Base-by-base conservation (phyloP, 2,113 vertebrate genomes). In the Anhinga anhinga region DNA sequence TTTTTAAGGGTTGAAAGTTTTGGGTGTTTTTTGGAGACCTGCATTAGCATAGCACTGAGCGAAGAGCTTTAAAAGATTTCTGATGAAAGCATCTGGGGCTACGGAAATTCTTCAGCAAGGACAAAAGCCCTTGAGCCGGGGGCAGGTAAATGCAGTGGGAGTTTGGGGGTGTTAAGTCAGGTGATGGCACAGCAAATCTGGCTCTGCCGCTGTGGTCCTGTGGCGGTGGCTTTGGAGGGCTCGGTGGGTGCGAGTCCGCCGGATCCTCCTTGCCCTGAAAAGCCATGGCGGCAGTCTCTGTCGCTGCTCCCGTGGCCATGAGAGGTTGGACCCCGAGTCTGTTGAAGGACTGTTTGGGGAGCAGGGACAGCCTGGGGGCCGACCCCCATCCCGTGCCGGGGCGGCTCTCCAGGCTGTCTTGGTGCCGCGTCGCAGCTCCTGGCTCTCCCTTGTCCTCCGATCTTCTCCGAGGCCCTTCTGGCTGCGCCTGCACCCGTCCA, bases 171-270 rank as follows among this genome's bases (percentile, higher is more conserved):
- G 63, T 16, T 36, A 6, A 38, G 67, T 26, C 23, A 8, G 61
- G 36, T 14, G 36, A 15, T 20, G 58, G 61, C 38, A n/a, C 66
- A 36, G 40, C 38, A 53, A 15, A 19, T 18, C 18, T 15, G 79
- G 18, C 44, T 76, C 8, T 2, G 2, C 10, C 0, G 1, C 77
- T 1, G 1, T 10, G 44, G 34, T 59, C 30, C 53, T 0, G 3
- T 15, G 61, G 5, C 1, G 2, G 45, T 17, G 69, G 22, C 89
- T 87, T 26, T 47, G 66, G 44, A 32, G 49, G 36, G 55, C 69
- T 87, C 47, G 2, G 49, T 0, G 5, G 15, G 7, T 38, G 12
- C 1, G 3, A 76, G 32, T 34, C 32, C 5, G 7, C 32, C 6
- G 61, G n/a, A 10, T 74, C 29, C 63, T 65, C 11, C 58, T 69